Base-by-base conservation (phyloP, 2,888 invertebrate species). In the Isoperla grammatica region DNA sequence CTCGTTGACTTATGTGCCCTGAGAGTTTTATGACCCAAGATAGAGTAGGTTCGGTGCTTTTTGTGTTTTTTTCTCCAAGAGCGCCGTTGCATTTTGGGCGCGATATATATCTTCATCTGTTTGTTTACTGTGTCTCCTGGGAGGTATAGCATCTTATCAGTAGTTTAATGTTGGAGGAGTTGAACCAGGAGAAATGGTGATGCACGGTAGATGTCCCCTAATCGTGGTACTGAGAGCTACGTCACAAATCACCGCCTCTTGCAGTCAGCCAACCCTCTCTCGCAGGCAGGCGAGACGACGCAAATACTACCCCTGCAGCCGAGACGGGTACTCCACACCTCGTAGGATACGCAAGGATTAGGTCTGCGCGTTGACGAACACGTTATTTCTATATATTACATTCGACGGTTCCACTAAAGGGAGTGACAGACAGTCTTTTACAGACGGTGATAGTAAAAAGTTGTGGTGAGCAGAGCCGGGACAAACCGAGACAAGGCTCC, bases 31-130 rank as follows among this genome's bases (percentile, higher is more conserved):
- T 46, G 20, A 22, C 22, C 22, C 43, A n/a, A 46, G 22, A 46
- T 17, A 46, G 46, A 29, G 29, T 29, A 29, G 29, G 5, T 29
- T 29, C 29, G 29, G 29, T 20, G 46, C 17, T 11, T 46, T 46
- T 20, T 20, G 22, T 46, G 46, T 46, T 22, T 46, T 46, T 49
- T 49, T n/a, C 29, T 49, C 13, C 49, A 13, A 22, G 13, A 3
- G 20, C 42, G 15, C 20, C 22, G 19, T 35, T 46, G 13, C 40
- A 17, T 23, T 23, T 15, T 19, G 9, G 20, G 40, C 39, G 19
- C 46, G 22, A 54, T 13, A 53, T 59, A 59, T 29, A 59, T 59
- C 59, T 59, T 59, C 55, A 59, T 59, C 59, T 59, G 23, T 59
- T 55, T 59, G 59, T 55, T 59, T 59, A 59, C 59, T 17, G 22